Evolutionary conservation across 2,888 invertebrate species (phyloP).

Genomic region (Resseliella maxima): DNA sequence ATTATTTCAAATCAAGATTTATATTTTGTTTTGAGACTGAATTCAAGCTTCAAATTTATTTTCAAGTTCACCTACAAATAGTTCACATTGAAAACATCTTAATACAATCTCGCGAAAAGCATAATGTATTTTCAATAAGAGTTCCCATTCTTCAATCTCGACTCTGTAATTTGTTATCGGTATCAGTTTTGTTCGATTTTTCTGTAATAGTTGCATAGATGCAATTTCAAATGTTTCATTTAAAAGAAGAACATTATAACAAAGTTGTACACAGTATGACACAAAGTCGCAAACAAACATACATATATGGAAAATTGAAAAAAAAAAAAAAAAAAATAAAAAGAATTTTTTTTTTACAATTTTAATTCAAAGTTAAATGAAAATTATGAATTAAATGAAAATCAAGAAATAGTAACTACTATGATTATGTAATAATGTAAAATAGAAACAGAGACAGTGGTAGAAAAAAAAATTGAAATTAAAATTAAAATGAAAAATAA

Average conservation of each 20-base stretch:
- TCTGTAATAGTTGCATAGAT: neutral
- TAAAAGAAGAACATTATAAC: neutral
- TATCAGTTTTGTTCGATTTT: neutral
- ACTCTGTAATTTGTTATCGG: no score
- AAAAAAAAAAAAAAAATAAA: no score
- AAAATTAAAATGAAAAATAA: neutral
- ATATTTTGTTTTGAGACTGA: no score
- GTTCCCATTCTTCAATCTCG: no score
- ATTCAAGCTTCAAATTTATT: no score
- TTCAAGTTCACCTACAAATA: no score
- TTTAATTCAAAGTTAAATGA: conserved; percentile 11
- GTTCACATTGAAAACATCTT: no score
- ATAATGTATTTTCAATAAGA: no score
- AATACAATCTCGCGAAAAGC: no score
- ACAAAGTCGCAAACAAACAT: neutral
- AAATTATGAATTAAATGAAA: neutral
- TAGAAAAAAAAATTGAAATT: conserved; percentile 29
- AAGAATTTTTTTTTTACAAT: conserved; percentile 32
- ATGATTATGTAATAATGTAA: conserved; percentile 30
- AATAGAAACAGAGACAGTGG: neutral
- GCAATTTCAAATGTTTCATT: neutral
- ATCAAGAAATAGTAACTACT: neutral
- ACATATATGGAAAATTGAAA: neutral
- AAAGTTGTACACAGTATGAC: neutral
- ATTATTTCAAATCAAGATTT: no score